These are phyloP conservation scores for Scaptodrosophila latifasciaeformis DNA, from an alignment of 2,888 invertebrate species.

Conservation along the genomic window DNA sequence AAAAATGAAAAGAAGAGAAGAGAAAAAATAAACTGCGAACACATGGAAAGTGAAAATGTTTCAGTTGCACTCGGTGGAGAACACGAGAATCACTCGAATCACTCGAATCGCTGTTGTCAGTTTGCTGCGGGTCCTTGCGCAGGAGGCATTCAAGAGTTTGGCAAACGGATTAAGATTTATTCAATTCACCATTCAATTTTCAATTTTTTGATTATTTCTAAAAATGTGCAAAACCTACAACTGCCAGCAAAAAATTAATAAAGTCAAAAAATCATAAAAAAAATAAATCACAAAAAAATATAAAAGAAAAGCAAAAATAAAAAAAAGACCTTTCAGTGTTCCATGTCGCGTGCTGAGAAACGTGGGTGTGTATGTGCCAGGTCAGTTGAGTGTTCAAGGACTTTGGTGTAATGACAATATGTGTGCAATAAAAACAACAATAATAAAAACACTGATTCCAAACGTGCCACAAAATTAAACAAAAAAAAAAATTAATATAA, in stretches of 20 bases:
- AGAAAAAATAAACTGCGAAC: conserved; percentile 52
- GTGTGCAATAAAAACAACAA: conserved; percentile 27
- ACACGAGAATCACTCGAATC: no score
- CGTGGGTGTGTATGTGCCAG: conserved; percentile 59
- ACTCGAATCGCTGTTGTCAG: conserved; percentile 41
- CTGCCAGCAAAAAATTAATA: no score
- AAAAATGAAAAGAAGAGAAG: conserved; percentile 4
- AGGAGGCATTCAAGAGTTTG: conserved; percentile 37
- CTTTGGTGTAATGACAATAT: conserved; percentile 26
- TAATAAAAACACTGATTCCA: background rate
- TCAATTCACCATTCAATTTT: background rate
- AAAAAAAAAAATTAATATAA: background rate
- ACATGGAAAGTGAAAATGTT: conserved; percentile 63
- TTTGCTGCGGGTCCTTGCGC: conserved; percentile 60
- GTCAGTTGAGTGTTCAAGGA: conserved; percentile 68
- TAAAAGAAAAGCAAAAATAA: conserved; percentile 21
- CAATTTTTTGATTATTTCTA: no score
- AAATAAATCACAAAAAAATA: background rate
- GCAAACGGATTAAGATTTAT: conserved; percentile 34
- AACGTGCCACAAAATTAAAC: background rate
- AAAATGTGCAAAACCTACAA: no score
- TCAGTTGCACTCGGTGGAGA: conserved; percentile 45
- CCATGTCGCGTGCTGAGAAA: conserved; percentile 12
- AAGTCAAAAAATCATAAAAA: no score
- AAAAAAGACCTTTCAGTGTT: conserved; percentile 7